Evolutionary conservation across 2,888 invertebrate genomes (phyloP), one percentile per base, ranked within the genome.

Genomic region (Corythucha ciliata): DNA sequence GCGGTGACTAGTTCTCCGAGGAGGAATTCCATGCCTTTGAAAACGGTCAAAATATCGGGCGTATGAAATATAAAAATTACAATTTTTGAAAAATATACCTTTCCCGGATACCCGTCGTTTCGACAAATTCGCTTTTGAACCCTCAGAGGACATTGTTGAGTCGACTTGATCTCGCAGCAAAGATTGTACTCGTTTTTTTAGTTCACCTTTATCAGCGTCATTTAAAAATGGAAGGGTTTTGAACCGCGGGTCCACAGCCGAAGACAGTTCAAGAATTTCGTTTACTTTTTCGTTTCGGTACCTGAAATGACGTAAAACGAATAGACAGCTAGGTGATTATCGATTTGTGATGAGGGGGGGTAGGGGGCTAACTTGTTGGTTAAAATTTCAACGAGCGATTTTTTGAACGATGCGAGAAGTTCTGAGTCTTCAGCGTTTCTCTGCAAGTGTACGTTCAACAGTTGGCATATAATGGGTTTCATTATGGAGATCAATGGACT

Each of bases 391-490:
- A 36, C 40, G 32, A 56, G 25, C 6, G 32, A 22, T 16, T 42
- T 14, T 41, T 56, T 56, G 21, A 56, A 32, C 3, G 36, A 18
- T 14, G 50, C 20, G 16, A 48, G 25, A 39, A 54, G 45, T 7
- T 48, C 39, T 6, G 56, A 54, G n/a, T 56, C 56, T n/a, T 50
- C 40, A 1, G 42, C 32, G n/a, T 57, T 56, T 49, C 69, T 68
- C 62, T 71, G 70, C 1, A 73, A 63, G 59, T 72, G 71, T 3
- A 69, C 66, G 2, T 69, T 70, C 0, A 69, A 68, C 8, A 73
- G 63, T 58, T 72, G 70, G 68, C 70, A 70, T n/a, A 71, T 63
- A n/a, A 73, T 58, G 16, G 72, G 72, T 57, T 71, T 72, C n/a
- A 73, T 52, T 14, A 73, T 61, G 0, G 72, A 73, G 58, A 72